Evolutionary conservation across 2,888 invertebrate species (phyloP), one percentile per base, ranked within the genome.

Genomic region (Neoitamus cyanurus): DNA sequence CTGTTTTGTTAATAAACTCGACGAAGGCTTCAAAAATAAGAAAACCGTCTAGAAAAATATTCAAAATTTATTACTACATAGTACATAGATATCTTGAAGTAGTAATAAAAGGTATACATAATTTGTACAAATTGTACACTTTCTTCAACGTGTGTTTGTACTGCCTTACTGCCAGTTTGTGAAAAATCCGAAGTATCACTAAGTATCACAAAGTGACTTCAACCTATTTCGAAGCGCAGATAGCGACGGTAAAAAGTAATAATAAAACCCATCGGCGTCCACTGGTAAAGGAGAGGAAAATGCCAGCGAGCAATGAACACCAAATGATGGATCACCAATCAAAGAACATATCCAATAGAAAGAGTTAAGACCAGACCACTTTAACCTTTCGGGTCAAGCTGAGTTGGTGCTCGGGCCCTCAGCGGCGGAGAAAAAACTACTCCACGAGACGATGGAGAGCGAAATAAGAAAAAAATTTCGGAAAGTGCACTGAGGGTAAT

Each of bases 321-420:
- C 89, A 90, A 88, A 90, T 90, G 90, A 90, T 90, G 90, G 90
- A 90, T 90, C 90, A 90, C 90, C 90, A 90, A 90, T 90, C 89
- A 90, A 87, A 88, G 87, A 89, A 89, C 88, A 89, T 89, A 86
- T 86, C 86, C 58, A 84, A 75, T 83, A 83, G 83, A 83, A 73
- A 80, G 72, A 85, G 84, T 80, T 72, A 73, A 78, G 85, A 34
- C 42, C 30, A 25, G 68, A 42, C 83, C 83, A 72, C 73, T 85
- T 83, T 85, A 85, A 85, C 86, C 85, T 86, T 83, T 84, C 42
- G 68, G 86, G 86, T 86, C 86, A 86, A 86, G 85, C 83, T 46
- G 77, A 85, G 46, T 42, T 69, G 28, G 20, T 13, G 30, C 75
- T 28, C 48, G 48, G 20, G 48, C 7, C 48, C 34, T 2, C 13